Conservation (phyloP, 2,888 invertebrate genomes). For the Andrena praecox region DNA sequence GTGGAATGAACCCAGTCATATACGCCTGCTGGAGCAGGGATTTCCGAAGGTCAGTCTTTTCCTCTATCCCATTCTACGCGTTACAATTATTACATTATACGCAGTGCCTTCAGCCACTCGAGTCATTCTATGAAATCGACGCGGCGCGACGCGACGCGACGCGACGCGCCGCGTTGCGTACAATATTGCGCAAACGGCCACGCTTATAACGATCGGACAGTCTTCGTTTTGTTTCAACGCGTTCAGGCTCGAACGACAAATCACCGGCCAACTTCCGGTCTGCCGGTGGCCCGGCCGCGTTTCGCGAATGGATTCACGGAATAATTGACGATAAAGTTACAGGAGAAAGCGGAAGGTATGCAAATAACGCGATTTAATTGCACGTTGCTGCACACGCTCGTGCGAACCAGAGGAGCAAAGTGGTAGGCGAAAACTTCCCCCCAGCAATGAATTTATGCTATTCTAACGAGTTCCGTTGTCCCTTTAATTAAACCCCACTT, state of each 20-base stretch:
- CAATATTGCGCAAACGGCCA: too few species aligned
- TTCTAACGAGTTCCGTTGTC: conserved; percentile 17
- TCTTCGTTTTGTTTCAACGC: background rate
- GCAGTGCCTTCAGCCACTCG: too few species aligned
- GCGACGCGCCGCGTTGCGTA: too few species aligned
- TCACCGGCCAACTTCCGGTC: conserved; percentile 37
- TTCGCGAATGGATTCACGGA: conserved; percentile 47
- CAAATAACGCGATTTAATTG: conserved; percentile 65
- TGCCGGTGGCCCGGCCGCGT: background rate
- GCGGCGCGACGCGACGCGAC: too few species aligned
- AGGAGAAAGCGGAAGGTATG: conserved; percentile 56
- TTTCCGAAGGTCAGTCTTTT: conserved; percentile 92
- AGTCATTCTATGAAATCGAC: too few species aligned
- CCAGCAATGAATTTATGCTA: conserved; percentile 28
- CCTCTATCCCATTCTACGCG: background rate
- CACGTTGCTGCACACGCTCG: conserved; percentile 34
- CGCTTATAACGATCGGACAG: too few species aligned
- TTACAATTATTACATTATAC: too few species aligned
- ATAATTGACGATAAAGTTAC: conserved; percentile 57
- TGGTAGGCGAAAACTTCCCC: conserved; percentile 38
- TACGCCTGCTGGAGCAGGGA: conserved; percentile 99
- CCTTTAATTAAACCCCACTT: conserved; percentile 50
- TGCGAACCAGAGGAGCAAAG: background rate
- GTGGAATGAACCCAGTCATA: conserved; percentile 98
- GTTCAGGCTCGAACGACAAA: conserved; percentile 20